Evolutionary conservation across 2,113 vertebrate species (phyloP).

Genomic region (Chloropsis cyanopogon): DNA sequence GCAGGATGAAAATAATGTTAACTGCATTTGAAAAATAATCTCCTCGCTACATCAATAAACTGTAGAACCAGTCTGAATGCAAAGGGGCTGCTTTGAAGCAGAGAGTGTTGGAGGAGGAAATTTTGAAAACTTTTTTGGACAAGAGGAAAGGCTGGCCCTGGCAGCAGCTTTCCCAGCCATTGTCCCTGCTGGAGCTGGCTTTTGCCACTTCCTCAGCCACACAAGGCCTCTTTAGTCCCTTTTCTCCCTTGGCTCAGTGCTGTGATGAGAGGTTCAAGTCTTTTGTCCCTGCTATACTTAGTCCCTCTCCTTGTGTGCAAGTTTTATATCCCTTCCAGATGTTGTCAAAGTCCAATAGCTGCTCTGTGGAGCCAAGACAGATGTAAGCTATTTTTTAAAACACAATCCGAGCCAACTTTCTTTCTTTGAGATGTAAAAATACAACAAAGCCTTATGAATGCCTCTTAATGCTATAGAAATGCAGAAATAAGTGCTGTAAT

Average conservation of each 20-base stretch:
- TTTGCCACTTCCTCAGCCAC: slow-evolving; percentile 40
- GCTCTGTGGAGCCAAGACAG: slow-evolving; percentile 55
- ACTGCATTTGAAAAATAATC: not conserved
- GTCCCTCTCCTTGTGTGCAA: not conserved
- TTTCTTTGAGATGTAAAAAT: slow-evolving; percentile 58
- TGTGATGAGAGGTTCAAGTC: not conserved
- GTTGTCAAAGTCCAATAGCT: slow-evolving; percentile 39
- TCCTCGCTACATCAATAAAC: not conserved
- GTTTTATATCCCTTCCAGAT: slow-evolving; percentile 51
- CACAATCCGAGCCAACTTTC: slow-evolving; percentile 26
- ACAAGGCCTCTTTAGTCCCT: not conserved
- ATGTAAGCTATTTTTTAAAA: slow-evolving; percentile 60
- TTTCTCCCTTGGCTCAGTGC: not conserved
- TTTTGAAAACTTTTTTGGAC: slow-evolving; percentile 24
- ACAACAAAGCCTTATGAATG: slow-evolving; percentile 41
- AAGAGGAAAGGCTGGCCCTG: not conserved
- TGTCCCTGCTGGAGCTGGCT: slow-evolving; percentile 27
- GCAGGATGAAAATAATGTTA: not conserved
- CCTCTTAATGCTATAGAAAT: slow-evolving; percentile 57
- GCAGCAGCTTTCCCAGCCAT: not conserved
- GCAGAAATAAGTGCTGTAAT: slow-evolving; percentile 32
- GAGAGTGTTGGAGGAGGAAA: not conserved
- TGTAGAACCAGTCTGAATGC: not conserved
- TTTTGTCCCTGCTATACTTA: slow-evolving; percentile 49
- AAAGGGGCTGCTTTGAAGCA: not conserved